phyloP scores from a whole-genome alignment of 2,888 invertebrate genomes.

The Podabrus alpinus region DNA sequence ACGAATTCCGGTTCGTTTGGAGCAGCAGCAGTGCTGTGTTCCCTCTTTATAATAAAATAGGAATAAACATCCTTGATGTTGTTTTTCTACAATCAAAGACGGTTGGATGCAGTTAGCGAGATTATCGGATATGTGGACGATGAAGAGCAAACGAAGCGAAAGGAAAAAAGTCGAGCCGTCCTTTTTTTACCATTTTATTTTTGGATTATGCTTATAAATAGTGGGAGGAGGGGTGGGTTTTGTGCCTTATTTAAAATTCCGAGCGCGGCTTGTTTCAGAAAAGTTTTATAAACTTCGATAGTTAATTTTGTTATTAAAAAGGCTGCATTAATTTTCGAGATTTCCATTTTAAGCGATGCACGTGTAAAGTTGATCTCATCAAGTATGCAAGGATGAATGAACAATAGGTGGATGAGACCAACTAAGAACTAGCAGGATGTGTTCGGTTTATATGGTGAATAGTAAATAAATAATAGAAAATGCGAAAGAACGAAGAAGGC shows the following conservation, averaged over 20 bases:
- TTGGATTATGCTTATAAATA: background rate
- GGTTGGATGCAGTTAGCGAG: background rate
- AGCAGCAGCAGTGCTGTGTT: background rate
- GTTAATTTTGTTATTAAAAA: background rate
- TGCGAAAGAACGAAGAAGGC: background rate
- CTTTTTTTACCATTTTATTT: background rate
- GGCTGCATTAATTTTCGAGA: background rate
- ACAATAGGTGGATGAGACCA: background rate
- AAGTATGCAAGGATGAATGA: background rate
- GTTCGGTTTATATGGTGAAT: background rate
- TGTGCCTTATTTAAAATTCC: background rate
- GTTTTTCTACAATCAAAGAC: background rate
- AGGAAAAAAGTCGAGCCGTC: background rate
- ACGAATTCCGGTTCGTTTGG: background rate
- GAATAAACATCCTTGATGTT: background rate
- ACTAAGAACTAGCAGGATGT: background rate
- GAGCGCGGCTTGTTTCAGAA: background rate
- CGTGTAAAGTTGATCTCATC: background rate
- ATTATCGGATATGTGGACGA: background rate
- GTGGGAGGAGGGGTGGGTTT: background rate
- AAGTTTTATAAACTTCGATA: background rate
- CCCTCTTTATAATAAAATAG: background rate
- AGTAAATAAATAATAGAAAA: background rate
- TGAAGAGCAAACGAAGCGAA: background rate
- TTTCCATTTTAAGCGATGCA: background rate